These are phyloP conservation scores for Stegodyphus dumicola DNA, from an alignment of 1,140 invertebrate genomes.

Conservation along the genomic window DNA sequence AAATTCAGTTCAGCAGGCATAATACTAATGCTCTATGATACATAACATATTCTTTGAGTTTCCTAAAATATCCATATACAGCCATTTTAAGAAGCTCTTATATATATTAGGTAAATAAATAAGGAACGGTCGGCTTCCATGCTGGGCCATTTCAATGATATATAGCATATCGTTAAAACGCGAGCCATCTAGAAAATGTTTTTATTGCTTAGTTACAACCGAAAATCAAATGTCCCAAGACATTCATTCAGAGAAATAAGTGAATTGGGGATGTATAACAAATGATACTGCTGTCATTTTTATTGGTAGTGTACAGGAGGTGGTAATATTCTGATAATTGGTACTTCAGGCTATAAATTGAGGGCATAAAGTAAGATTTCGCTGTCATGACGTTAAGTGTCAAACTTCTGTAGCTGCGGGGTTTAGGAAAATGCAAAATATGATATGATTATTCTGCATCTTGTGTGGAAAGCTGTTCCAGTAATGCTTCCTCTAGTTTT, in stretches of 20 bases:
- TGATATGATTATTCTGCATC: background rate
- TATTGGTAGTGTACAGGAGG: background rate
- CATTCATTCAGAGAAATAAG: background rate
- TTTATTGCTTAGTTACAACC: constrained; percentile 36
- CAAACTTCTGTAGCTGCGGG: background rate
- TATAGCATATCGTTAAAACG: constrained; percentile 27
- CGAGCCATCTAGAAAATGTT: constrained; percentile 30
- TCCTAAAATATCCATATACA: no score
- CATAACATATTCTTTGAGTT: no score
- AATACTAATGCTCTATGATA: no score
- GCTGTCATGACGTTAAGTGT: background rate
- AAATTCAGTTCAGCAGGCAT: no score
- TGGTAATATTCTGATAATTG: constrained; percentile 18
- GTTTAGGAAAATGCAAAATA: background rate
- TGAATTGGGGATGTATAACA: constrained; percentile 6
- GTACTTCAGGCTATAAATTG: background rate
- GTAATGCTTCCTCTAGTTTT: no score
- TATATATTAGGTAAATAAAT: no score
- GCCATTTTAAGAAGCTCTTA: no score
- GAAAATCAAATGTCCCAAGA: constrained; percentile 23
- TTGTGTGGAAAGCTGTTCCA: no score
- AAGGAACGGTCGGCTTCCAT: no score
- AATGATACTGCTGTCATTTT: constrained; percentile 10
- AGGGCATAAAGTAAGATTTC: background rate
- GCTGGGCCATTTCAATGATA: constrained; percentile 15